These are phyloP conservation scores for Antitype chi DNA, from an alignment of 2,888 invertebrate genomes.

Conservation along the genomic window DNA sequence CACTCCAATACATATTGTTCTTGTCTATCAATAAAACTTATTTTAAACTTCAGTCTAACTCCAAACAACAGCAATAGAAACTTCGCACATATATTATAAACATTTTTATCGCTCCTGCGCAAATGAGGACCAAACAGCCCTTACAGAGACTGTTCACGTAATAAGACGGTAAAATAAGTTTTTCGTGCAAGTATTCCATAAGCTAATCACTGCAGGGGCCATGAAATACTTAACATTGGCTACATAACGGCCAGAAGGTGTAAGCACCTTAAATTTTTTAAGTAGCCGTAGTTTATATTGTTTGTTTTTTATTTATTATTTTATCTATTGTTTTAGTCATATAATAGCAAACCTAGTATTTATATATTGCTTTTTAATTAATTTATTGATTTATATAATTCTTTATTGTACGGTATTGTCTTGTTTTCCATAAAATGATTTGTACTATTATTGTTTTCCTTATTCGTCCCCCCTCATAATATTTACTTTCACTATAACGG, in stretches of 20 bases:
- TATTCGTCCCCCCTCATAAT: no score
- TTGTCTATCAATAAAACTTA: neutral
- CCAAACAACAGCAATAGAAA: neutral
- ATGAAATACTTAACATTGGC: conserved; percentile 28
- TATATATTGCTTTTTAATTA: no score
- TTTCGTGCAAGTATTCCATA: conserved; percentile 49
- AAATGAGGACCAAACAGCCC: conserved; percentile 16
- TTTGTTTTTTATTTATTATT: no score
- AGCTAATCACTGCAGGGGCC: conserved; percentile 18
- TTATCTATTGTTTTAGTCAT: no score
- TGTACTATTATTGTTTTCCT: no score
- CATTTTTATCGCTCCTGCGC: neutral
- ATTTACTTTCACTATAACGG: no score
- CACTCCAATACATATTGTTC: conserved; percentile 26
- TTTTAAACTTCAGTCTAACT: neutral
- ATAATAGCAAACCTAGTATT: no score
- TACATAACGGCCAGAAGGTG: conserved; percentile 6
- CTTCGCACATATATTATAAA: neutral
- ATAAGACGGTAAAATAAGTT: conserved; percentile 35
- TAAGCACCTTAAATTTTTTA: no score
- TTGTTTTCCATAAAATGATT: no score
- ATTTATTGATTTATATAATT: no score
- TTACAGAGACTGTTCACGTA: conserved; percentile 23
- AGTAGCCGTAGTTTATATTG: no score
- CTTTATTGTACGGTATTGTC: no score